Evolutionary conservation across 2,888 invertebrate species (phyloP), one percentile per base, ranked within the genome.

Genomic region (Perdita meconis): DNA sequence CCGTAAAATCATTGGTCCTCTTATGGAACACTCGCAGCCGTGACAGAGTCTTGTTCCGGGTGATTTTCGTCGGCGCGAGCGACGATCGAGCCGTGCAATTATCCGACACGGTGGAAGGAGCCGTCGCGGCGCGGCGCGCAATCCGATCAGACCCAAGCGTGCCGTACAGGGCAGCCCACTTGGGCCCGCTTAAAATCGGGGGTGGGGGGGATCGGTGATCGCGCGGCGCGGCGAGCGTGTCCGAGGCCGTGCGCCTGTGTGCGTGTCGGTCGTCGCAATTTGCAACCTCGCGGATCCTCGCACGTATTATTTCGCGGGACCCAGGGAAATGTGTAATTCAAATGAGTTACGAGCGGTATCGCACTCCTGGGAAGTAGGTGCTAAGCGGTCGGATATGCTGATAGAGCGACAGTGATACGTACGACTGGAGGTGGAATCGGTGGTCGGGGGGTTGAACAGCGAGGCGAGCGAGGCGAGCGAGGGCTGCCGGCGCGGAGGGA

Each of bases 351-450:
- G 90, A 88, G 90, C 87, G 78, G 85, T 92, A 92, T 92, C 91
- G 89, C 91, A 92, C 92, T 92, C 92, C 83, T 90, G 92, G 92
- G 92, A 92, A 91, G 92, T 90, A 91, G 92, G 92, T 92, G 92
- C 92, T 92, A 92, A 92, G 92, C 91, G 92, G 87, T 90, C 89
- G 89, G 89, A 91, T 92, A 92, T 92, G 92, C 92, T 92, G 92
- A 92, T 92, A 90, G 90, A 89, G 87, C 86, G 86, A 80, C 85
- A 83, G 86, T 82, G 88, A 86, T 86, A 86, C 84, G 84, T 87
- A 88, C 87, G 80, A 86, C 84, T 73, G 81, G 76, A 72, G 84
- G 84, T 86, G 84, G 85, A 85, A 86, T 89, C 87, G 88, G 88
- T 47, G 47, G 87, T 88, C 90, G 89, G 86, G 86, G 87, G 86